Conservation (phyloP, 2,113 vertebrate genomes). For the Calonectris borealis region DNA sequence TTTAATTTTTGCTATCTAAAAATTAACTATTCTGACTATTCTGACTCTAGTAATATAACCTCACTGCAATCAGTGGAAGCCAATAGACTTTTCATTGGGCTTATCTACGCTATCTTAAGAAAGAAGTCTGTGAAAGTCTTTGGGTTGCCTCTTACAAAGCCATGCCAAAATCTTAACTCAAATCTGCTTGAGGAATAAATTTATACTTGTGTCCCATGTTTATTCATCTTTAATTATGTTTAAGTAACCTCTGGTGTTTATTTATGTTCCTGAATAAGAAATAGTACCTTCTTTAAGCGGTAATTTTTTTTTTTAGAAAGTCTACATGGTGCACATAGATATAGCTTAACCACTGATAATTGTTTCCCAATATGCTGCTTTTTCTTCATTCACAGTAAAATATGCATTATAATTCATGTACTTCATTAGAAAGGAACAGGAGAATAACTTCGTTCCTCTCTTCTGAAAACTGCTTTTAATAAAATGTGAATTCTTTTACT, state of each 20-base stretch:
- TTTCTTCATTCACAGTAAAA: not conserved
- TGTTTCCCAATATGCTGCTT: not conserved
- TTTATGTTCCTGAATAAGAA: not conserved
- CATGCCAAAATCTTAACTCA: not conserved
- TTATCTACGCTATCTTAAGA: not conserved
- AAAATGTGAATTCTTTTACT: not conserved
- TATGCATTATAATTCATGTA: not conserved
- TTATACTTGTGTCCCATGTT: not conserved
- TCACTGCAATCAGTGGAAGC: not conserved
- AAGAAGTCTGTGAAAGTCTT: not conserved
- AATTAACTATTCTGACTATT: too few relatives aligned
- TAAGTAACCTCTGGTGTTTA: not conserved
- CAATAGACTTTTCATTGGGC: not conserved
- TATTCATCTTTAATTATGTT: not conserved
- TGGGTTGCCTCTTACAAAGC: not conserved
- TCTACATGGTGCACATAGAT: too few relatives aligned
- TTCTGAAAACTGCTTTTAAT: not conserved
- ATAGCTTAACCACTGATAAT: not conserved
- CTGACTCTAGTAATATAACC: not conserved
- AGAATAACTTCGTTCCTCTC: not conserved
- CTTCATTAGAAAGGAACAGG: not conserved
- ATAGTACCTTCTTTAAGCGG: not conserved
- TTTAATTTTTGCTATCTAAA: not conserved
- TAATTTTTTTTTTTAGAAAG: not conserved
- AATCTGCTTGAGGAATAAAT: not conserved